Evolutionary conservation across 2,888 invertebrate species (phyloP), one percentile per base, ranked within the genome.

Genomic region (Nomada goodeniana): DNA sequence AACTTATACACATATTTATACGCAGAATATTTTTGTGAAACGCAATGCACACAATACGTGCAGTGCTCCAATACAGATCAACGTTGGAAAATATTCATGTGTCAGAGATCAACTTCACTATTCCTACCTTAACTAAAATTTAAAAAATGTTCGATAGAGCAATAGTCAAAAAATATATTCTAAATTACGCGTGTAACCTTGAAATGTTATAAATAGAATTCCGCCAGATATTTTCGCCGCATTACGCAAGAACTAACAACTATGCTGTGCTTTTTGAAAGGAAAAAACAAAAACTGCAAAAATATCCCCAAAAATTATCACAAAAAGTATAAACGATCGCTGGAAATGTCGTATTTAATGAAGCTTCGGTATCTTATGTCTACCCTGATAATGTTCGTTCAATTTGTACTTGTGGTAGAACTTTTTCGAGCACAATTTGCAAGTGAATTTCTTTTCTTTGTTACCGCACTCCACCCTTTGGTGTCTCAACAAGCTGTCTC

Each of bases 381-480:
- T 75, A 2, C 85, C 84, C 47, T 80, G 85, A 29, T 78, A 85
- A 53, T 85, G 85, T n/a, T 85, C 84, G 77, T 84, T 86, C 61
- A 89, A 69, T 75, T 89, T 86, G 67, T 88, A 90, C 72, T 84
- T 84, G n/a, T 90, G 88, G 72, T 85, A 85, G 75, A 94, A 94
- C 18, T 85, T 85, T 67, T 82, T 82, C 59, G 88, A 89, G 82
- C 94, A 95, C 64, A 91, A 77, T 9, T 89, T 89, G 83, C 94
- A 94, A 10, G 86, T 76, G 79, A 94, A 93, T 81, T 92, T 91
- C 67, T 94, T 94, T 71, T 94, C 94, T 63, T 93, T 92, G 67
- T 93, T 92, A 36, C 89, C 89, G 72, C 93, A 94, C 73, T 92
- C 92, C 26, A 88, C 89, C 47, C 89, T 87, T 59, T 88, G 85